Evolutionary conservation across 2,797 vertebrate species (phyloP).

Genomic region (Yasuhikotakia modesta): DNA sequence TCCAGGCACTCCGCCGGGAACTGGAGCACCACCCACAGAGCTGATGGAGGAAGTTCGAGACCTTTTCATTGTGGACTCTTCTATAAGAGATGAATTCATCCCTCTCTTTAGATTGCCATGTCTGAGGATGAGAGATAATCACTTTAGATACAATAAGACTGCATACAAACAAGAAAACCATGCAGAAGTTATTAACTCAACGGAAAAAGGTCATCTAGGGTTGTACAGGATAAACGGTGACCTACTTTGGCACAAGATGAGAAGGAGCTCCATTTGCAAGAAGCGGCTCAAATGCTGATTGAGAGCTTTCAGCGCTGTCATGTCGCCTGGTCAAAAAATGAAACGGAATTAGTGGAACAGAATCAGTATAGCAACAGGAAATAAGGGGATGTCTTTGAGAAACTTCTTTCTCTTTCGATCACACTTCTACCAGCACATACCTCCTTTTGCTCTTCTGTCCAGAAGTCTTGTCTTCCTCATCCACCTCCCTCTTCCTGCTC

Average conservation of each 20-base stretch:
- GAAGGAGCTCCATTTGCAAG: slow-evolving; percentile 85
- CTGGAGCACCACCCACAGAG: slow-evolving; percentile 73
- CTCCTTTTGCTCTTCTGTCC: slow-evolving; percentile 88
- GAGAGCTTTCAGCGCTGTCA: slow-evolving; percentile 85
- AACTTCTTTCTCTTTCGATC: not conserved
- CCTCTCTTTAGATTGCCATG: slow-evolving; percentile 87
- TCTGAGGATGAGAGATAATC: slow-evolving; percentile 63
- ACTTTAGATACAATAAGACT: not conserved
- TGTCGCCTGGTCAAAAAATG: slow-evolving; percentile 88
- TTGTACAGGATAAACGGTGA: slow-evolving; percentile 39
- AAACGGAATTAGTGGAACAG: not conserved
- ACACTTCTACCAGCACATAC: slow-evolving; percentile 69
- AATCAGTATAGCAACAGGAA: not conserved
- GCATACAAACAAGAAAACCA: not conserved
- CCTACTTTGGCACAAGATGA: slow-evolving; percentile 90
- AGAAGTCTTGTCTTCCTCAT: slow-evolving; percentile 77
- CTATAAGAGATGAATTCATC: slow-evolving; percentile 72
- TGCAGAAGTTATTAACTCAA: not conserved
- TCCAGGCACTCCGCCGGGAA: slow-evolving; percentile 77
- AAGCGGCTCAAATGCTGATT: slow-evolving; percentile 85
- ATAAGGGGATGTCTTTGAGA: not conserved
- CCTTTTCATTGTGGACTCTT: slow-evolving; percentile 84
- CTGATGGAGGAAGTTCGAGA: slow-evolving; percentile 90
- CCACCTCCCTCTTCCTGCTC: slow-evolving; percentile 85
- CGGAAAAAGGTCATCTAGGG: not conserved